Evolutionary conservation across 1,140 invertebrate genomes (phyloP).

Genomic region (Eupeodes corollae): DNA sequence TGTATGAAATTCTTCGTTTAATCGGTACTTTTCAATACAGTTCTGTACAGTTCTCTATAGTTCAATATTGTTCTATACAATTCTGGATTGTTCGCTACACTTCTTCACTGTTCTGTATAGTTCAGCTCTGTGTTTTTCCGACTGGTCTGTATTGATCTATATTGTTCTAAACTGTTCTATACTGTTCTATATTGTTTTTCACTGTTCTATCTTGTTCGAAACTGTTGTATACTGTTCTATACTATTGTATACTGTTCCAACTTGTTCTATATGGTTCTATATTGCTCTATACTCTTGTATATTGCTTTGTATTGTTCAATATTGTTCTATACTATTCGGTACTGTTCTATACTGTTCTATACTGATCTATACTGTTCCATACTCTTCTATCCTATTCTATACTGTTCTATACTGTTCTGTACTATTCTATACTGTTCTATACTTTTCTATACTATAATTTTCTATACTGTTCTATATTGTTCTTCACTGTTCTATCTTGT

Average conservation of each 20-base stretch:
- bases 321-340: conserved; percentile 6
- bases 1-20: no score
- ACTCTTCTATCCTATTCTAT: conserved; percentile 12
- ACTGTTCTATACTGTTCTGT: conserved; percentile 10
- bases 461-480: conserved; percentile 6
- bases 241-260: conserved; percentile 12
- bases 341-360: conserved; percentile 11
- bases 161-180: no score
- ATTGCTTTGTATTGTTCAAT: conserved; percentile 7
- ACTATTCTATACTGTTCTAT: conserved; percentile 12
- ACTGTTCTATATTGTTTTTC: no score
- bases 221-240: conserved; percentile 8
- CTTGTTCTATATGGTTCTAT: conserved; percentile 9
- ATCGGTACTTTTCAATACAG: no score
- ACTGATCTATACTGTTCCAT: conserved; percentile 8
- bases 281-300: conserved; percentile 11
- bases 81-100: no score
- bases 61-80: no score
- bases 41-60: no score
- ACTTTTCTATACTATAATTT: conserved; percentile 8
- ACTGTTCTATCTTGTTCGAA: conserved; percentile 11
- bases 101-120: no score
- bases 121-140: no score
- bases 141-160: no score
- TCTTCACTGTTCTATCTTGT: conserved; percentile 11